These are phyloP conservation scores for Drosophila cognata DNA, from an alignment of 2,888 invertebrate species.

Conservation along the genomic window DNA sequence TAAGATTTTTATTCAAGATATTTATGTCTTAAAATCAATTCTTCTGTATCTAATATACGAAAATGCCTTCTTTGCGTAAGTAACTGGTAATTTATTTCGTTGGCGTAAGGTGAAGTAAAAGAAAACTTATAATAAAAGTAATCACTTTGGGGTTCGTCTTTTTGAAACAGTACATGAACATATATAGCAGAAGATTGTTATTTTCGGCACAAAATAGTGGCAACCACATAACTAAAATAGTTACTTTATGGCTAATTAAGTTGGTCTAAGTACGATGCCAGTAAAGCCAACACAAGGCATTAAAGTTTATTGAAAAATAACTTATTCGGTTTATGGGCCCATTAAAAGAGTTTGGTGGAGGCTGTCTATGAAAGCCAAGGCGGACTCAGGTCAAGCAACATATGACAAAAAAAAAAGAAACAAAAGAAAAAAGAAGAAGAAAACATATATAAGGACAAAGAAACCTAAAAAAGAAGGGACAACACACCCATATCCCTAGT, in stretches of 20 bases:
- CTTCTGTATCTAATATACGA: background rate
- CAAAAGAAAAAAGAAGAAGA: background rate
- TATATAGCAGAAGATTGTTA: background rate
- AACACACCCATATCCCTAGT: constrained; percentile 47
- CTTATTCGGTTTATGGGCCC: constrained; percentile 27
- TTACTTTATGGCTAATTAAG: constrained; percentile 30
- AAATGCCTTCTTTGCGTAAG: background rate
- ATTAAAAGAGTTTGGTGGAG: constrained; percentile 22
- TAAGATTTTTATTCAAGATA: background rate
- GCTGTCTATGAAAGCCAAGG: background rate
- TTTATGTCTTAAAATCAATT: background rate
- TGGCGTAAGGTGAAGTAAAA: background rate
- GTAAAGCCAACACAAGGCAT: constrained; percentile 6
- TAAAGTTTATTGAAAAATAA: constrained; percentile 36
- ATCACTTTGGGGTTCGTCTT: background rate
- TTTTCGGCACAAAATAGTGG: background rate
- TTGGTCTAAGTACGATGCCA: background rate
- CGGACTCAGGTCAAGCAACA: constrained; percentile 23
- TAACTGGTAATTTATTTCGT: background rate
- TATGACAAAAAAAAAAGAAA: constrained; percentile 19
- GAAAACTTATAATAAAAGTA: background rate
- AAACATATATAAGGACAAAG: background rate
- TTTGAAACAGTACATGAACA: background rate
- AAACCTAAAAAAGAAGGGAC: constrained; percentile 6
- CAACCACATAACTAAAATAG: constrained; percentile 19